These are phyloP conservation scores for Aldrovandia affinis DNA, from an alignment of 2,797 vertebrate genomes.

Conservation along the genomic window DNA sequence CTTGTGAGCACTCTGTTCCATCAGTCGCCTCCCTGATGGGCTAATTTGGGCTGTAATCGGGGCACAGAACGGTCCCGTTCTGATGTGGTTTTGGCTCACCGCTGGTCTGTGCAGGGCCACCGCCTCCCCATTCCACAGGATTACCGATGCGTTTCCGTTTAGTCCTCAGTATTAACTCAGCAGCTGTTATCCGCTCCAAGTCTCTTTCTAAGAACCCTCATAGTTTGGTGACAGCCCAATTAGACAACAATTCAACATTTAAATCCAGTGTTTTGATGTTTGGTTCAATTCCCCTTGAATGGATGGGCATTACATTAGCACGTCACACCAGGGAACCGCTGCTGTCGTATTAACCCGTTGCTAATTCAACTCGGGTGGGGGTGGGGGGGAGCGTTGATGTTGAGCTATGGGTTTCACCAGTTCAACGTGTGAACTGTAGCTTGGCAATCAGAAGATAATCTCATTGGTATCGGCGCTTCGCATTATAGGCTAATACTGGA, in stretches of 20 bases:
- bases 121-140: not conserved
- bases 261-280: not conserved
- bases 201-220: not conserved
- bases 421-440: too few species aligned
- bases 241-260: not conserved
- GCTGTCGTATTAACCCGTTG: too few species aligned
- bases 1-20: slow-evolving; percentile 54
- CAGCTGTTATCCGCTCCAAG: too few species aligned
- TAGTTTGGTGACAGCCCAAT: not conserved
- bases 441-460: not conserved
- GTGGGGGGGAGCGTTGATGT: too few species aligned
- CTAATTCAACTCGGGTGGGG: too few species aligned
- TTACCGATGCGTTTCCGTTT: not conserved
- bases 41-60: slow-evolving; percentile 37
- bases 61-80: not conserved
- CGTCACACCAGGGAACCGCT: not conserved
- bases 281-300: not conserved
- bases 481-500: slow-evolving; percentile 40
- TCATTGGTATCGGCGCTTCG: not conserved
- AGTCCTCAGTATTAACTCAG: too few species aligned
- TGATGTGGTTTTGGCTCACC: not conserved
- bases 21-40: slow-evolving; percentile 46
- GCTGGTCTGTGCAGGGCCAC: not conserved
- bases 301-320: not conserved
- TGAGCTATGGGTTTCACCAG: too few species aligned